phyloP scores from a whole-genome alignment of 2,797 vertebrate species.

The Morus bassanus region DNA sequence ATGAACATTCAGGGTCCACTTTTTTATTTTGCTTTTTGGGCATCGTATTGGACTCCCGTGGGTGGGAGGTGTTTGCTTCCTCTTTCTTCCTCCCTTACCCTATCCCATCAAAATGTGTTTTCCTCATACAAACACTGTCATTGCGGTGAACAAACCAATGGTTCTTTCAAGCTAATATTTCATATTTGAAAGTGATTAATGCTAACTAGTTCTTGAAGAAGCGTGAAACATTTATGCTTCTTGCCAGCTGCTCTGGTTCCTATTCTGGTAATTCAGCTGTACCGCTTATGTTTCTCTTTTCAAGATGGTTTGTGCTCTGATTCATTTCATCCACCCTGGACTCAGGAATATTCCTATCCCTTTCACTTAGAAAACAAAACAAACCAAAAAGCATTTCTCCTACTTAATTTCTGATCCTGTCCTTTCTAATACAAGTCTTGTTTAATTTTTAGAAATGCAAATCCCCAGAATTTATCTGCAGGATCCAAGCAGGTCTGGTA shows the following conservation, averaged over 20 bases:
- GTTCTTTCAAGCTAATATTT: not conserved
- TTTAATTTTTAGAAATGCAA: not conserved
- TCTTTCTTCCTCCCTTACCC: not conserved
- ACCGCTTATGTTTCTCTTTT: conserved; percentile 35
- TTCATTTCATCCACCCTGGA: not conserved
- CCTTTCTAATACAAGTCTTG: not conserved
- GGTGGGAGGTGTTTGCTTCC: not conserved
- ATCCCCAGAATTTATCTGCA: not conserved
- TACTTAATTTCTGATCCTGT: not conserved
- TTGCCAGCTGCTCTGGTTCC: not conserved
- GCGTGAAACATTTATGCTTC: not conserved
- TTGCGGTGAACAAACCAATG: not conserved
- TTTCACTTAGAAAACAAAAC: not conserved
- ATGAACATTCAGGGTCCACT: not conserved
- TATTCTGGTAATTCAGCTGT: not conserved
- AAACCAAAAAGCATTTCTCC: not conserved
- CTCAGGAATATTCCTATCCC: not conserved
- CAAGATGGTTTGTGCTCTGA: not conserved
- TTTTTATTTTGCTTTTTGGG: not conserved
- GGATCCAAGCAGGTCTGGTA: not conserved
- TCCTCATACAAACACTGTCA: not conserved
- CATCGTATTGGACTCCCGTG: not conserved
- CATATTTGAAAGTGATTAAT: not conserved
- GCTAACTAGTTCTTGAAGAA: not conserved
- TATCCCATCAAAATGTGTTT: not conserved